Base-by-base conservation (phyloP, 1,140 invertebrate species). In the Lutraria rhynchaena region DNA sequence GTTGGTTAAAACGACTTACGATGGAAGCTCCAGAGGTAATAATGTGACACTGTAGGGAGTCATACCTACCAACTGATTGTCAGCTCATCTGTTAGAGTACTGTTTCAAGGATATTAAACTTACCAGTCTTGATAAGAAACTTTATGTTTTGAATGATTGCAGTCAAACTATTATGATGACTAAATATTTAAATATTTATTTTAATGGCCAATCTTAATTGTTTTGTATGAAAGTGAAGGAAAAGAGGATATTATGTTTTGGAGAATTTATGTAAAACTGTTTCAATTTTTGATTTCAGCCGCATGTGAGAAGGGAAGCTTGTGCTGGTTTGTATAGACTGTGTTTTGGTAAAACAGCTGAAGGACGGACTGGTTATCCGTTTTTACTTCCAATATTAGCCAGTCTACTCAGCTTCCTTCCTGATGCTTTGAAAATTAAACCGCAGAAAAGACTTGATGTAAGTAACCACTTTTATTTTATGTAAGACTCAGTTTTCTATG, bases 271-370 rank as follows among this genome's bases (percentile, higher is more conserved):
- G n/a, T n/a, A n/a, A n/a, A n/a, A 17, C 24, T 11, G n/a, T n/a
- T n/a, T n/a, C n/a, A n/a, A n/a, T n/a, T n/a, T n/a, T n/a, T n/a
- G n/a, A n/a, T 75, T 77, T 51, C 41, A 93, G 90, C 96, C 96
- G 0, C 93, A 96, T 65, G 96, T 98, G 0, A 94, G 97, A 31
- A 94, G 96, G 73, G 97, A 98, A 93, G 96, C 96, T 0, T 98
- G 97, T 90, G 96, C 96, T 31, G 97, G 96, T 0, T 93, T 98
- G 2, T 98, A 98, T 90, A 94, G 96, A 67, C 92, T 98, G 49
- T 98, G 96, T 90, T 92, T 97, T 29, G 96, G 97, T 22, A 85
- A 83, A 67, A 94, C 93, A 11, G 88, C 90, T 9, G 95, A 95
- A 65, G 93, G 95, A 29, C 94, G 94, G 51, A 92, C 93, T 49